phyloP scores from a whole-genome alignment of 2,888 invertebrate genomes.

The Coelinius sp. region DNA sequence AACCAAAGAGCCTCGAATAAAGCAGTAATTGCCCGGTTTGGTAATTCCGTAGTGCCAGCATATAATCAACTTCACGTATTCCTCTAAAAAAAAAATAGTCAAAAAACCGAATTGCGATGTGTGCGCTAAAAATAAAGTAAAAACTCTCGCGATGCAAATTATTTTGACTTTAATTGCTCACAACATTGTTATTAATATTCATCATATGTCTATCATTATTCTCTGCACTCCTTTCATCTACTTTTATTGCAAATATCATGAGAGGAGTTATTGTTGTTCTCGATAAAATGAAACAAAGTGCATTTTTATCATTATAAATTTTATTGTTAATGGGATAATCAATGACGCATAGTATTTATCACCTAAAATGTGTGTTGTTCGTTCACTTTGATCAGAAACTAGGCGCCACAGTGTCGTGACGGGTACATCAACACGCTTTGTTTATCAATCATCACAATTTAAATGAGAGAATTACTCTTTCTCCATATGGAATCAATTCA shows the following conservation, averaged over 20 bases:
- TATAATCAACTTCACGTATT: constrained; percentile 33
- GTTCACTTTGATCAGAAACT: background rate
- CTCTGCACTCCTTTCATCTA: background rate
- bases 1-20: background rate
- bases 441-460: background rate
- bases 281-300: background rate
- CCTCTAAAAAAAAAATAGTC: constrained; percentile 3
- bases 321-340: background rate
- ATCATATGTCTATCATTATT: background rate
- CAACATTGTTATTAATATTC: constrained; percentile 32
- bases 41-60: constrained; percentile 18
- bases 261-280: constrained; percentile 3
- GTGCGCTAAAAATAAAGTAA: constrained; percentile 4
- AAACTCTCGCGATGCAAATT: constrained; percentile 7
- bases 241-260: background rate
- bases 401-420: constrained; percentile 9
- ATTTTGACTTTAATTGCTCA: constrained; percentile 28
- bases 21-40: constrained; percentile 38
- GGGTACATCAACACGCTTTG: background rate
- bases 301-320: background rate
- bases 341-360: background rate
- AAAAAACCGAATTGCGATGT: constrained; percentile 16
- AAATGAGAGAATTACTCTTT: background rate
- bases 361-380: background rate
- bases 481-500: background rate